Evolutionary conservation across 2,113 vertebrate species (phyloP).

Genomic region (Pachyramphus minor): DNA sequence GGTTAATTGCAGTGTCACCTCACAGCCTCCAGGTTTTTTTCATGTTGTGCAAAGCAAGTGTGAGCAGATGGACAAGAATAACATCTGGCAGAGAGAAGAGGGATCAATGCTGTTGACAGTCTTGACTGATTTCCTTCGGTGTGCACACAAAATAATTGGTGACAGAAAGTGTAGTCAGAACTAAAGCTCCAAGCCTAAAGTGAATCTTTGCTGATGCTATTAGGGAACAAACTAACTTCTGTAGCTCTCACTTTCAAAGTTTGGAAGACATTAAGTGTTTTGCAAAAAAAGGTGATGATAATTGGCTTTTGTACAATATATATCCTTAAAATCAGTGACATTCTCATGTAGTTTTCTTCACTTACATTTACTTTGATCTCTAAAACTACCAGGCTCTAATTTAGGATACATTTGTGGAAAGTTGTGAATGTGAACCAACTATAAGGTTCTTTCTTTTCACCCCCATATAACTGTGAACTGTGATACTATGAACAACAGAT

Average conservation of each 20-base stretch:
- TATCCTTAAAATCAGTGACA: not conserved
- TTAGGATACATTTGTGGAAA: not conserved
- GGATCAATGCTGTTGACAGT: constrained; percentile 46
- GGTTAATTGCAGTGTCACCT: constrained; percentile 70
- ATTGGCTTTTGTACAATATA: not conserved
- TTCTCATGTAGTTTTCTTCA: not conserved
- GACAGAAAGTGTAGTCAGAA: constrained; percentile 24
- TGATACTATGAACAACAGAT: not conserved
- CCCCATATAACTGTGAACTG: not conserved
- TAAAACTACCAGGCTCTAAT: not conserved
- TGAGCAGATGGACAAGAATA: constrained; percentile 69
- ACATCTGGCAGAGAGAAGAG: constrained; percentile 65
- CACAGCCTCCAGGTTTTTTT: constrained; percentile 55
- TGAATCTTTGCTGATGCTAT: not conserved
- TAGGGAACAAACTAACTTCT: not conserved
- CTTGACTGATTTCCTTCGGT: constrained; percentile 64
- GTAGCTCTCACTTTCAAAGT: not conserved
- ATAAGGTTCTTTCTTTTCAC: not conserved
- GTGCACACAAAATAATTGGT: constrained; percentile 24
- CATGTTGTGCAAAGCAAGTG: constrained; percentile 39
- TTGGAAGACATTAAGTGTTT: not conserved
- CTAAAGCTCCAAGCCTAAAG: constrained; percentile 1
- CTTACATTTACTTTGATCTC: not conserved
- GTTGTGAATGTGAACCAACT: not conserved
- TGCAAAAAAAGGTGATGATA: not conserved